phyloP scores from a whole-genome alignment of 2,113 vertebrate genomes.

The Paralichthys olivaceus region DNA sequence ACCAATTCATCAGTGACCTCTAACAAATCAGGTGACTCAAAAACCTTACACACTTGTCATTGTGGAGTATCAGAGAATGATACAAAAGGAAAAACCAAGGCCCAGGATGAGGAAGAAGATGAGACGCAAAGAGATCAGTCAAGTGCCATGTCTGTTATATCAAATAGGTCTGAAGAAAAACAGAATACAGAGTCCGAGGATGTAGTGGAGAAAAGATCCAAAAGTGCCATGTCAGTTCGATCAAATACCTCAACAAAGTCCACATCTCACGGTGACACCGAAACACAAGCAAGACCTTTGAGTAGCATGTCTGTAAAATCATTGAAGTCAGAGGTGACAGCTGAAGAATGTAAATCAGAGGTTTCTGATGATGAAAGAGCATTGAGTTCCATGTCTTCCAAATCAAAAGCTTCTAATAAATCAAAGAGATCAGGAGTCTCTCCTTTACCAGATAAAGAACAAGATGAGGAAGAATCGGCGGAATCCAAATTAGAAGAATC shows the following conservation, averaged over 20 bases:
- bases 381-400: slow-evolving; percentile 57
- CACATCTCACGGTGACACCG: slow-evolving; percentile 12
- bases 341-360: slow-evolving; percentile 34
- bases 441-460: slow-evolving; percentile 12
- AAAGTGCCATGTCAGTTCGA: slow-evolving; percentile 72
- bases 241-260: slow-evolving; percentile 63
- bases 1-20: slow-evolving; percentile 46
- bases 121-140: slow-evolving; percentile 44
- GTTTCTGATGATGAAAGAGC: slow-evolving; percentile 35
- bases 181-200: slow-evolving; percentile 33
- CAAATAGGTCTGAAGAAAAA: slow-evolving; percentile 57
- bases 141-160: slow-evolving; percentile 71
- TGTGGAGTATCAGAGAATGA: slow-evolving; percentile 38
- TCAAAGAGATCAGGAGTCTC: slow-evolving; percentile 42
- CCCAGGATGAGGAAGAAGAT: slow-evolving; percentile 19
- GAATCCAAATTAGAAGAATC: slow-evolving; percentile 20
- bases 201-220: slow-evolving; percentile 40
- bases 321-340: slow-evolving; percentile 26
- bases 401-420: slow-evolving; percentile 58
- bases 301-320: slow-evolving; percentile 53
- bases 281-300: slow-evolving; percentile 43
- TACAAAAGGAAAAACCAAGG: slow-evolving; percentile 27
- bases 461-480: slow-evolving; percentile 37
- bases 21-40: slow-evolving; percentile 58
- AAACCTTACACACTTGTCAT: slow-evolving; percentile 41